Base-by-base conservation (phyloP, 2,888 invertebrate genomes). In the Drosophila lutescens region DNA sequence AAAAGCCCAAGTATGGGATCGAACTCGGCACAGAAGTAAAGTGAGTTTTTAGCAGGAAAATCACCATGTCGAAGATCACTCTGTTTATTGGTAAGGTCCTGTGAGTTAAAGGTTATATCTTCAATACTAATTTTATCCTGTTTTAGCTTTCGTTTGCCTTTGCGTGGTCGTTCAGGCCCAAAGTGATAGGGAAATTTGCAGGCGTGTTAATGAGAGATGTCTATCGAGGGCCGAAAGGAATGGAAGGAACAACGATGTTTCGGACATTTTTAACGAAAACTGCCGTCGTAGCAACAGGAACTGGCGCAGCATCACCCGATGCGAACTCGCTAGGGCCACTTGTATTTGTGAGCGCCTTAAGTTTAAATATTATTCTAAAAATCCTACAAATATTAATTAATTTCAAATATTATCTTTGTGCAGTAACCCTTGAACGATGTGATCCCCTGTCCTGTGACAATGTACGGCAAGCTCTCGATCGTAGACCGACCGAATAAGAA, bases 381-480 rank as follows among this genome's bases (percentile, higher is more conserved):
- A 12, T 5, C 13, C 34, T 34, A 4, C 4, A 34, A 34, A 10
- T 34, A 4, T 10, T 34, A 13, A 36, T 12, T 13, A 6, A 40
- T 26, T 68, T 54, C 13, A 10, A 4, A 10, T 38, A 32, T 38
- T 5, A 1, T 10, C 12, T 23, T 20, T 46, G 2, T 23, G 0
- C 43, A 86, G 86, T 88, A 30, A 74, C 77, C n/a, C 4, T 86
- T 17, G 44, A 74, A 2, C 47, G 20, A 0, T 89, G 89, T 23
- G 7, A 47, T 0, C 49, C 51, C 4, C n/a, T 73, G 30, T 56
- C 71, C 43, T 79, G 79, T n/a, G 26, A 17, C 0, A 69, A 66
- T 60, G 63, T 78, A 2, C 30, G 54, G n/a, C 10, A 43, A n/a
- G 51, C 38, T 6, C 23, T 74, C 8, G 13, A 38, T 13, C 6